Percentiles rank a stretch among this genome's conserved stretches.
Conservation (phyloP, 2,113 vertebrate genomes). For the Rousettus leschenaultii region DNA sequence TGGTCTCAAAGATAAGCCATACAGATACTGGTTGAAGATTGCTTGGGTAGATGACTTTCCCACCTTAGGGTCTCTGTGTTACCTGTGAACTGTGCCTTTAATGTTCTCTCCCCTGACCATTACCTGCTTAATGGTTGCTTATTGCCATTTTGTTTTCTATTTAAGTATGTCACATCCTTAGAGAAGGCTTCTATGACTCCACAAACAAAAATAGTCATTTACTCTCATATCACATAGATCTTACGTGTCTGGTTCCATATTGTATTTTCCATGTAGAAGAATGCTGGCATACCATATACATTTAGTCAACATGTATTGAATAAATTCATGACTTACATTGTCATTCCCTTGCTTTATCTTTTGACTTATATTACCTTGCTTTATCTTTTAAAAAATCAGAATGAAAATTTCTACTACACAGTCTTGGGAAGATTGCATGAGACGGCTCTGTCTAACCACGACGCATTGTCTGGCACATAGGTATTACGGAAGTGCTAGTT, state of each 20-base stretch:
- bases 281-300: not conserved
- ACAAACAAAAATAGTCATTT: not conserved
- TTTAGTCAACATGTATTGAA: not conserved
- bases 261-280: not conserved
- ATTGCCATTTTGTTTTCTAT: not conserved
- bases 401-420: not conserved
- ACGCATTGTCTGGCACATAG: not conserved
- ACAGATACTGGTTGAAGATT: not conserved
- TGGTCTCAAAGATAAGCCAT: not conserved
- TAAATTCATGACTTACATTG: not conserved
- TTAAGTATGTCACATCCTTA: not conserved
- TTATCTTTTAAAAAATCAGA: not conserved
- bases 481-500: not conserved
- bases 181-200: not conserved
- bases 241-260: not conserved
- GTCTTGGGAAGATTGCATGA: not conserved
- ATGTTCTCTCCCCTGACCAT: not conserved
- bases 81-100: rapidly evolving
- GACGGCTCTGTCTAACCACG: not conserved
- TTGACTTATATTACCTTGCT: not conserved
- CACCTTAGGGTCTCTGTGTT: not conserved
- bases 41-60: not conserved
- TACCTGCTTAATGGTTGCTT: not conserved
- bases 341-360: too few relatives aligned
- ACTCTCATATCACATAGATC: not conserved